Conservation (phyloP, 64 coral and sea anemone species). For the Cladopsammia gracilis region DNA sequence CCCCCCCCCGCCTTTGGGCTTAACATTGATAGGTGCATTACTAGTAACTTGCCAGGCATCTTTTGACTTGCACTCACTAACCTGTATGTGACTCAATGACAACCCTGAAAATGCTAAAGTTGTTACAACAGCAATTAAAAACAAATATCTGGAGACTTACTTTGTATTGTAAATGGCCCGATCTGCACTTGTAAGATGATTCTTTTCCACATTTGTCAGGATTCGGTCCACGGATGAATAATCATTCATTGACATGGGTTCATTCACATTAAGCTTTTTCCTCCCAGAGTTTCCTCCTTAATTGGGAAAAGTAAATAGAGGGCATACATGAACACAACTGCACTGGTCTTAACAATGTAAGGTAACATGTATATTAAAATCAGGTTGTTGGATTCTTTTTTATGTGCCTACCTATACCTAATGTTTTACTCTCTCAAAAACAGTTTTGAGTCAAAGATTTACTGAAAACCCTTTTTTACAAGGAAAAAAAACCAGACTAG, state of each 20-base stretch:
- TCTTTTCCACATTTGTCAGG: constrained; percentile 73
- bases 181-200: constrained; percentile 55
- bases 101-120: not conserved
- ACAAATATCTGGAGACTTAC: constrained; percentile 63
- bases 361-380: constrained; percentile 1
- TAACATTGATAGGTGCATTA: too few species aligned
- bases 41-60: too few species aligned
- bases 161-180: constrained; percentile 72
- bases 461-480: constrained; percentile 8
- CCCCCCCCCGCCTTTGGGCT: too few species aligned
- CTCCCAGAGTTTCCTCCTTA: constrained; percentile 5
- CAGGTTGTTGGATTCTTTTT: not conserved
- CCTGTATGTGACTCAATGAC: constrained; percentile 36
- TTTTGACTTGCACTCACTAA: constrained; percentile 7
- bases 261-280: not conserved
- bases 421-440: not conserved
- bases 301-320: not conserved
- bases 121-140: not conserved
- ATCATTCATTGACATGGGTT: constrained; percentile 13
- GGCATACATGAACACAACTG: not conserved
- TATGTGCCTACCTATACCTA: not conserved
- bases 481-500: not conserved
- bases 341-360: not conserved
- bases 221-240: not conserved
- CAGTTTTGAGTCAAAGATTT: not conserved